These are phyloP conservation scores for Agrotis clavis DNA, from an alignment of 2,888 invertebrate genomes.

Conservation along the genomic window DNA sequence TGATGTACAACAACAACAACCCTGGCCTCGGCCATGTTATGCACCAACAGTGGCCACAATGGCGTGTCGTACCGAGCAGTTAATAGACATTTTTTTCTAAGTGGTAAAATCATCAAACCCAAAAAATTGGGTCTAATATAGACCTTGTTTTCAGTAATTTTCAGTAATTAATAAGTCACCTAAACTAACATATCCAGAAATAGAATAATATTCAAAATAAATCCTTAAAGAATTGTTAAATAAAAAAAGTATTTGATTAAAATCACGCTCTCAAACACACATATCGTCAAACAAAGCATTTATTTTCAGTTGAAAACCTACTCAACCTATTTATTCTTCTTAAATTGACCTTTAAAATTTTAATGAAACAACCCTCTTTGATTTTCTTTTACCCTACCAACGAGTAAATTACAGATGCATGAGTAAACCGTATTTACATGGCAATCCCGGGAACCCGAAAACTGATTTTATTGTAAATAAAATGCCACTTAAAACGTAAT, in stretches of 20 bases:
- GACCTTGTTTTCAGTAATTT: no score
- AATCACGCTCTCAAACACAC: background rate
- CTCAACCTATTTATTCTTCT: slow-evolving; percentile 22
- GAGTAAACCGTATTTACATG: slow-evolving; percentile 57
- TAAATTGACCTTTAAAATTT: slow-evolving; percentile 33
- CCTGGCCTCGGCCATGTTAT: no score
- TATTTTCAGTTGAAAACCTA: slow-evolving; percentile 3
- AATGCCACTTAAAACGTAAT: slow-evolving; percentile 64
- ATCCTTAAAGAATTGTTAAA: no score
- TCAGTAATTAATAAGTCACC: no score
- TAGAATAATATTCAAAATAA: no score
- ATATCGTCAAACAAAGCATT: slow-evolving; percentile 10
- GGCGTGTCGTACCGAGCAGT: no score
- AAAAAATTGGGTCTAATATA: no score
- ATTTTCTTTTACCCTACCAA: slow-evolving; percentile 45
- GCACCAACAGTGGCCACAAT: no score
- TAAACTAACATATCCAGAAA: no score
- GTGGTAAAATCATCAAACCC: no score
- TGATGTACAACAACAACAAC: no score
- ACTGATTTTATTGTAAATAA: slow-evolving; percentile 66
- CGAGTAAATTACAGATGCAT: slow-evolving; percentile 56
- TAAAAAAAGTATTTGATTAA: slow-evolving; percentile 7
- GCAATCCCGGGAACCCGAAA: slow-evolving; percentile 55
- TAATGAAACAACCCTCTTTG: slow-evolving; percentile 45
- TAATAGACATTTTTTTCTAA: no score